A percentile compares a stretch with the other conserved stretches of the same genome.
These are phyloP conservation scores for Micromys minutus DNA, from an alignment of 2,113 vertebrate genomes.

Conservation along the genomic window DNA sequence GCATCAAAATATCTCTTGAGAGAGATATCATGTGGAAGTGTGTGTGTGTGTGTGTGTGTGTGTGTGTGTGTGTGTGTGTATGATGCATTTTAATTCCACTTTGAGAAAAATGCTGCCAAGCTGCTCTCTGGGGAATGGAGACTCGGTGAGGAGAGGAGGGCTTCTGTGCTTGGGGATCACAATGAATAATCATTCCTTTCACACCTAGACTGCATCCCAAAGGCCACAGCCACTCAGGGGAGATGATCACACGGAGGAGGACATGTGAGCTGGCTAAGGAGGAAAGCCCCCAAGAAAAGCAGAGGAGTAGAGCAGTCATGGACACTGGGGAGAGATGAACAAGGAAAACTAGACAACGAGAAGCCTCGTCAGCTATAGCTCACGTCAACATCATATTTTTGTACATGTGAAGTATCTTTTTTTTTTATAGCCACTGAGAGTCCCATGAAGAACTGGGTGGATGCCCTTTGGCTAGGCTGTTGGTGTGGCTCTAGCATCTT, in stretches of 20 bases:
- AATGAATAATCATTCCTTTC: constrained; percentile 79
- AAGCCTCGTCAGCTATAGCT: not conserved
- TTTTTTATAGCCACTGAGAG: not conserved
- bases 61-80: constrained; percentile 46
- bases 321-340: not conserved
- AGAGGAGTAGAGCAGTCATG: not conserved
- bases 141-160: constrained; percentile 50
- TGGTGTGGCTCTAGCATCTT: not conserved
- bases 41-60: constrained; percentile 23
- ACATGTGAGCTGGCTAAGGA: constrained; percentile 15
- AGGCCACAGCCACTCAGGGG: constrained; percentile 59
- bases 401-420: not conserved
- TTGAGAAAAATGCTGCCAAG: constrained; percentile 73
- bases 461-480: not conserved
- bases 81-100: constrained; percentile 75
- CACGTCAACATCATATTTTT: not conserved
- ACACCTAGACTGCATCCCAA: constrained; percentile 72
- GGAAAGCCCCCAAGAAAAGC: constrained; percentile 13
- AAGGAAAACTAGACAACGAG: not conserved
- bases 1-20: constrained; percentile 62
- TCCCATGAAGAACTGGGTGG: not conserved
- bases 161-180: constrained; percentile 66
- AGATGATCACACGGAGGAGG: constrained; percentile 58
- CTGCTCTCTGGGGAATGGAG: constrained; percentile 67
- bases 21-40: constrained; percentile 63